A percentile compares a stretch with the other conserved stretches of the same genome.
phyloP scores from a whole-genome alignment of 2,113 vertebrate genomes.

The Neolamprologus kungweensis region DNA sequence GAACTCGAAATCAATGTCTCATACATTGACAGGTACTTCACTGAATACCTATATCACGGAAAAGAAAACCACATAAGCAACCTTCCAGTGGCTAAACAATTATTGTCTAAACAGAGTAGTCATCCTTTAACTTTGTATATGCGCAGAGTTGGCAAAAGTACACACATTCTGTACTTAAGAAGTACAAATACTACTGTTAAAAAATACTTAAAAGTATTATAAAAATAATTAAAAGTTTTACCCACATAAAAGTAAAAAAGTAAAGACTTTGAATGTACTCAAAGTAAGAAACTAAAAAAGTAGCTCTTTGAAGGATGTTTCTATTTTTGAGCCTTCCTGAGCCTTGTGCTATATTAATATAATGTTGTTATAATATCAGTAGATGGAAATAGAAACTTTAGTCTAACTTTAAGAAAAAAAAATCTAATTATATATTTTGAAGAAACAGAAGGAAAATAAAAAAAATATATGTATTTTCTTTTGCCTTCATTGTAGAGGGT shows the following conservation, averaged over 20 bases:
- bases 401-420: neutral
- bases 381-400: neutral
- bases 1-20: neutral
- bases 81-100: neutral
- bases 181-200: neutral
- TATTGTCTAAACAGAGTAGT: neutral
- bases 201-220: neutral
- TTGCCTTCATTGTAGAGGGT: neutral
- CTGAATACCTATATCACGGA: neutral
- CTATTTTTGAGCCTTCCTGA: neutral
- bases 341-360: neutral
- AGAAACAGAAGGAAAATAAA: neutral
- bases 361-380: neutral
- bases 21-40: neutral
- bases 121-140: neutral
- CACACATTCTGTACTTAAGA: neutral
- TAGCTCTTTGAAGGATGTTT: neutral
- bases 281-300: neutral
- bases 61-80: neutral
- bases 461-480: neutral
- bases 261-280: neutral
- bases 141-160: neutral
- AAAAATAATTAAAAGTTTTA: neutral
- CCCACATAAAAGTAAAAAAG: neutral
- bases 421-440: neutral